Evolutionary conservation across 1,140 invertebrate species (phyloP), one percentile per base, ranked within the genome.

Genomic region (Cyclina sinensis): DNA sequence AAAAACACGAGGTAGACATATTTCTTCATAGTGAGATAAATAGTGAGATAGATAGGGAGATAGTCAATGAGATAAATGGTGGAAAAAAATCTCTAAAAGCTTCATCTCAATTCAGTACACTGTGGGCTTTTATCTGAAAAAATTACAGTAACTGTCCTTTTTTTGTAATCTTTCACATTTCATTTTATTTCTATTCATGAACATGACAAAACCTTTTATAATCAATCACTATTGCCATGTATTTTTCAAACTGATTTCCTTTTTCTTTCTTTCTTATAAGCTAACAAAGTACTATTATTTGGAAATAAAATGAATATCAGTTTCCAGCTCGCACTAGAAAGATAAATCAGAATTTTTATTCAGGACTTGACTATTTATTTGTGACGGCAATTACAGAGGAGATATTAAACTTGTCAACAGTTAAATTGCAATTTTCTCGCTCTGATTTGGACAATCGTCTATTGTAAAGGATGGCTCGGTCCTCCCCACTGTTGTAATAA

Each of bases 381-480:
- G 32, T 21, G 24, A 76, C 21, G 73, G 43, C 73, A 76, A 76
- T 76, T 76, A 76, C 39, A 27, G 73, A 30, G 46, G 24, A 46
- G 46, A 76, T 76, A 76, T 76, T 76, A 76, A 46, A 76, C 24
- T 76, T 76, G 73, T 76, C 39, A 51, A 76, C 46, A 48, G 73
- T 76, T 48, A 76, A 76, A 76, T 76, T 27, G 46, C 73, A 76
- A 76, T 76, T 51, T 76, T 76, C 73, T 48, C 73, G 43, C 39
- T 76, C 21, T 48, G 18, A 51, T 51, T 48, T 30, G 18, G 39
- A 76, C 73, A 76, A 76, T 76, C n/a, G 46, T 27, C 73, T 51
- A 76, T 76, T 76, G 73, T 76, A 24, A 27, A 48, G 35, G n/a
- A 11, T 9, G 43, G 32, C 9, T 51, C 7, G 16, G 32, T 27